These are phyloP conservation scores for Drosophila pegasa DNA, from an alignment of 2,888 invertebrate species.

Conservation along the genomic window DNA sequence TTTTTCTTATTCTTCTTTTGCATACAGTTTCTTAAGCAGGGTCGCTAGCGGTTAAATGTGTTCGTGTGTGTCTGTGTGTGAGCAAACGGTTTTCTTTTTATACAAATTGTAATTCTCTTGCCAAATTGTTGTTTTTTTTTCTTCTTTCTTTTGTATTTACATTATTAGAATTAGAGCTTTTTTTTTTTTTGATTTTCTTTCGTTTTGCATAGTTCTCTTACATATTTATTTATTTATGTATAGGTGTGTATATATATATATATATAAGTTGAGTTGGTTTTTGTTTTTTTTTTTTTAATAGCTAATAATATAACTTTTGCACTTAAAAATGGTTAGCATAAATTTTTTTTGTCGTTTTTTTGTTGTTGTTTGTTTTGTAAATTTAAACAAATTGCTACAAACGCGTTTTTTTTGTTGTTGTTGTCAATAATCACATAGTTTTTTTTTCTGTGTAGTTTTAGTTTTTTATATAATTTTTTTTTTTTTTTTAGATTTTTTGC, in stretches of 20 bases:
- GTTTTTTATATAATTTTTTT: conserved; percentile 20
- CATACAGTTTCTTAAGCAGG: conserved; percentile 16
- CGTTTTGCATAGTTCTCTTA: conserved; percentile 32
- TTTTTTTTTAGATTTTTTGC: conserved; percentile 27
- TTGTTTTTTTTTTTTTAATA: conserved; percentile 40
- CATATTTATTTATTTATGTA: conserved; percentile 23
- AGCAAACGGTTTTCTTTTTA: conserved; percentile 37
- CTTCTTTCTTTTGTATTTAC: conserved; percentile 27
- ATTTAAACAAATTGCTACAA: conserved; percentile 49
- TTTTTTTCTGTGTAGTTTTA: conserved; percentile 37
- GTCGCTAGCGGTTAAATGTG: conserved; percentile 4
- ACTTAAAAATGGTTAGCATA: conserved; percentile 71
- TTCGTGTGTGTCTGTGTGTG: conserved; percentile 29
- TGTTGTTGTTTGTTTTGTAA: conserved; percentile 26
- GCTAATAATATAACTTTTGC: conserved; percentile 64
- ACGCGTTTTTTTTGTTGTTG: conserved; percentile 38
- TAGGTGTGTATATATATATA: conserved; percentile 4
- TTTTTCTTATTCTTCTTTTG: conserved; percentile 18
- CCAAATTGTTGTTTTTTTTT: conserved; percentile 17
- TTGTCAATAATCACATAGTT: conserved; percentile 49
- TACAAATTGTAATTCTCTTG: conserved; percentile 46
- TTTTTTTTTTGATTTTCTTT: conserved; percentile 19
- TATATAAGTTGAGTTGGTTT: conserved; percentile 32
- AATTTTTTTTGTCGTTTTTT: conserved; percentile 36
- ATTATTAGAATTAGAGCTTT: conserved; percentile 27